Evolutionary conservation across 2,113 vertebrate genomes (phyloP).

Genomic region (Antechinus flavipes): DNA sequence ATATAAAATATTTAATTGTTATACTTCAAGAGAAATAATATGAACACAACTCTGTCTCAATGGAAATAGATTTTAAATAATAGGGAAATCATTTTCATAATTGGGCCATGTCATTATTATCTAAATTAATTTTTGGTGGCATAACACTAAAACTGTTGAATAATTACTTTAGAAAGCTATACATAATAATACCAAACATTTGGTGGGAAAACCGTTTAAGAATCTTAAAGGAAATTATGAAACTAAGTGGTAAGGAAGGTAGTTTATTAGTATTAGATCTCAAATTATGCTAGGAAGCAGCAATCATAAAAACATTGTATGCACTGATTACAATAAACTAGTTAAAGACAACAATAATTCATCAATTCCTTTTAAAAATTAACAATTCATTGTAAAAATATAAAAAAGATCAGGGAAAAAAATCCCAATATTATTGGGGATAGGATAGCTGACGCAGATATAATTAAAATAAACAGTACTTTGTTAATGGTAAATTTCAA

Average conservation of each 20-base stretch:
- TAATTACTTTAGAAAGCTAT: not conserved
- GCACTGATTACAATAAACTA: not conserved
- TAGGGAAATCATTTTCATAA: not conserved
- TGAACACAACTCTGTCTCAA: not conserved
- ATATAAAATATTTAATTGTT: not conserved
- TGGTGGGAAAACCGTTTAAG: not conserved
- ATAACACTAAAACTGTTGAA: not conserved
- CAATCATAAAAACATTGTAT: not conserved
- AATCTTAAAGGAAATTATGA: not conserved
- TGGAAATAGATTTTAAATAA: not conserved
- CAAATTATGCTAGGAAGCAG: not conserved
- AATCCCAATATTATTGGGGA: not conserved
- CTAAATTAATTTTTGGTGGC: not conserved
- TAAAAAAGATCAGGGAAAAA: not conserved
- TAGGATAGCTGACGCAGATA: not conserved
- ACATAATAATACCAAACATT: not conserved
- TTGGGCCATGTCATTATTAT: not conserved
- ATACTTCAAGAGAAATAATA: not conserved
- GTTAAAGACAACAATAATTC: not conserved
- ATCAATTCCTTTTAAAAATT: not conserved
- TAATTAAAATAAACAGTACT: conserved; percentile 58
- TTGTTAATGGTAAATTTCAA: conserved; percentile 49
- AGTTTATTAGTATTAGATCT: not conserved
- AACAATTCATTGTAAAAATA: not conserved
- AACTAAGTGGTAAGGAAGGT: not conserved